phyloP scores from a whole-genome alignment of 2,888 invertebrate species.

The Eupithecia centaureata region DNA sequence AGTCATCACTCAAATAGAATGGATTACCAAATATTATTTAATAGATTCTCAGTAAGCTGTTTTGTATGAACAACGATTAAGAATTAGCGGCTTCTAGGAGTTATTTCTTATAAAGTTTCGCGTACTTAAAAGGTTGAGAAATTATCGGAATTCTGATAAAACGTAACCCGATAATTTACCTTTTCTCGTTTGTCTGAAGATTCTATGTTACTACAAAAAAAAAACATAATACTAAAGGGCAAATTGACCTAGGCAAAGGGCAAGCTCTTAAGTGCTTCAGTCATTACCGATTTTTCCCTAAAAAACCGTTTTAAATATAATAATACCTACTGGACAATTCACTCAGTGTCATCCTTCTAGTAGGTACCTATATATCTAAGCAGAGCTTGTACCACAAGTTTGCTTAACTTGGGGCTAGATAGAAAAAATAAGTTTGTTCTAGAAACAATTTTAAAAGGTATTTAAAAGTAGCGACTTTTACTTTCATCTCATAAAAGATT shows the following conservation, averaged over 20 bases:
- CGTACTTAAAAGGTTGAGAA: neutral
- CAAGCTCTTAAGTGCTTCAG: too few species aligned
- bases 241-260: too few species aligned
- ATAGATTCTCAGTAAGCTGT: neutral
- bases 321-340: too few species aligned
- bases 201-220: neutral
- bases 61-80: neutral
- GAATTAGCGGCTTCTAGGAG: neutral
- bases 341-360: too few species aligned
- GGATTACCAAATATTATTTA: neutral
- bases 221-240: too few species aligned
- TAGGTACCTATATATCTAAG: too few species aligned
- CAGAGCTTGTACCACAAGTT: too few species aligned
- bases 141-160: neutral
- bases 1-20: neutral
- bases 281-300: too few species aligned
- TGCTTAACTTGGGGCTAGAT: too few species aligned
- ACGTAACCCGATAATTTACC: neutral
- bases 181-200: neutral
- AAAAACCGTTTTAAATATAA: too few species aligned
- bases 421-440: neutral
- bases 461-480: slow-evolving; percentile 14
- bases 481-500: slow-evolving; percentile 31
- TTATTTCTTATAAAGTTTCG: neutral
- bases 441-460: neutral